phyloP scores from a whole-genome alignment of 2,797 vertebrate species.

The Sphenodon punctatus region DNA sequence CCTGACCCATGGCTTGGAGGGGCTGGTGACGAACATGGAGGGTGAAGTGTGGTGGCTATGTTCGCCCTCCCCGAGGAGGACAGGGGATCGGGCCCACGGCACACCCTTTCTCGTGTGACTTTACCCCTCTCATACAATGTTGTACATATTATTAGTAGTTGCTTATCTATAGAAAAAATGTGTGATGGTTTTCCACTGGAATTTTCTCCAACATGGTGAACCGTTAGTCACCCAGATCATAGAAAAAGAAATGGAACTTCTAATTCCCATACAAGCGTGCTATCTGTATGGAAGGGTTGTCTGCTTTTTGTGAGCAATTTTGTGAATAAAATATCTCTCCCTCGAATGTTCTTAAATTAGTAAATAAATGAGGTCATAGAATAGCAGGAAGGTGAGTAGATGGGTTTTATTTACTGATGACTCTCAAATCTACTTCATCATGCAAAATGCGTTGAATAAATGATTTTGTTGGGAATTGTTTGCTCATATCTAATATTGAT shows the following conservation, averaged over 20 bases:
- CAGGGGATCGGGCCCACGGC: too few species aligned
- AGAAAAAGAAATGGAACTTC: neutral
- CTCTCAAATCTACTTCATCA: neutral
- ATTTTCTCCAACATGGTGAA: neutral
- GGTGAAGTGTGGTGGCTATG: too few species aligned
- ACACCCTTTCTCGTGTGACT: too few species aligned
- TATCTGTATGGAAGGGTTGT: too few species aligned
- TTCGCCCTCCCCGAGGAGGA: too few species aligned
- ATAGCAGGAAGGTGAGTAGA: neutral
- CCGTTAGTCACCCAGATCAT: neutral
- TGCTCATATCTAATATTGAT: neutral
- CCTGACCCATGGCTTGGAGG: too few species aligned
- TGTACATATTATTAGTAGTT: neutral
- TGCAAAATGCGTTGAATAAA: neutral
- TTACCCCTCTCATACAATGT: too few species aligned
- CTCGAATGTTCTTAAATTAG: neutral
- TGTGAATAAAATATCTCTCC: neutral
- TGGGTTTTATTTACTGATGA: neutral
- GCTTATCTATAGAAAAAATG: neutral
- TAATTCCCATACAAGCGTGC: neutral
- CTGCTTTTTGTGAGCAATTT: too few species aligned
- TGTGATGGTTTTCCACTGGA: neutral
- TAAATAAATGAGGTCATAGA: neutral
- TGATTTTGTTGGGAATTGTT: neutral
- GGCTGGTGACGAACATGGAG: too few species aligned